Percentiles rank a stretch among this genome's conserved stretches.
Conservation (phyloP, 2,113 vertebrate species). For the Isurus oxyrinchus region DNA sequence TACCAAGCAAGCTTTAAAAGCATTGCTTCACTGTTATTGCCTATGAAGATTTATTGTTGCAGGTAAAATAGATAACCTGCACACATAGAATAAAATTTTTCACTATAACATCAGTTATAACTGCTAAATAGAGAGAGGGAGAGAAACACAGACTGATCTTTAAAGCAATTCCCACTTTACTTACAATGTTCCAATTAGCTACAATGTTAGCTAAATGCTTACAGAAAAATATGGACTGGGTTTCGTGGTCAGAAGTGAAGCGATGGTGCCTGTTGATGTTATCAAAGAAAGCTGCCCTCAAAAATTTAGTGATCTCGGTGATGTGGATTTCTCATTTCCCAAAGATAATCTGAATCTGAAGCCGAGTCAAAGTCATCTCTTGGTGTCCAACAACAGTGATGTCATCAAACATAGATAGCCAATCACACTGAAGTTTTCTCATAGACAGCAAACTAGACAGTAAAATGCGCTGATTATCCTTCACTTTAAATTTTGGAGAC, state of each 20-base stretch:
- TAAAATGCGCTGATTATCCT: no score
- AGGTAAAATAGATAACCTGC: background rate
- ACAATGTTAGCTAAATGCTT: background rate
- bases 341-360: background rate
- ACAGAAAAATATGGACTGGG: background rate
- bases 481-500: no score
- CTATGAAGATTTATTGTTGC: background rate
- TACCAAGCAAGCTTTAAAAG: background rate
- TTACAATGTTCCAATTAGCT: background rate
- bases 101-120: background rate
- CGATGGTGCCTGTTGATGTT: no score
- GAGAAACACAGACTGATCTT: background rate
- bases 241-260: background rate
- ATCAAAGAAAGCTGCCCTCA: background rate
- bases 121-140: background rate
- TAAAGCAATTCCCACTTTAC: background rate
- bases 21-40: background rate
- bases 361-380: background rate
- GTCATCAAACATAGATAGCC: background rate
- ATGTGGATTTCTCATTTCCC: background rate
- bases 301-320: background rate
- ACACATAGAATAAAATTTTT: background rate
- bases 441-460: no score
- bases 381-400: background rate
- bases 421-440: background rate